phyloP scores from a whole-genome alignment of 2,888 invertebrate species.

The Iselma pallidipennis region DNA sequence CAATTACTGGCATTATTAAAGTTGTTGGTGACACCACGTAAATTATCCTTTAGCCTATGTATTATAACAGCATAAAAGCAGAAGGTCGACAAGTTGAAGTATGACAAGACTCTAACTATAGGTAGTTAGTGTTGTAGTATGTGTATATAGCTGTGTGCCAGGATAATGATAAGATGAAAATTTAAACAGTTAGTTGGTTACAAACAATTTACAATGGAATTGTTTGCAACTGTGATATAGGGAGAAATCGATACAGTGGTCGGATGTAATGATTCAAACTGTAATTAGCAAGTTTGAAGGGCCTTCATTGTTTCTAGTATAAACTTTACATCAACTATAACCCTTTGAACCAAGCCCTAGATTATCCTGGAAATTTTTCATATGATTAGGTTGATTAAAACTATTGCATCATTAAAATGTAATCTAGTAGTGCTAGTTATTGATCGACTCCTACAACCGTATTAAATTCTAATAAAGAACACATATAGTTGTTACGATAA shows the following conservation, averaged over 20 bases:
- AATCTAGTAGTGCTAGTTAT: too few relatives aligned
- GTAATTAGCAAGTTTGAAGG: background rate
- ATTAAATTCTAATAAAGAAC: background rate
- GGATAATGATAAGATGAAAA: background rate
- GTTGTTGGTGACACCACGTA: constrained; percentile 13
- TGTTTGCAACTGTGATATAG: background rate
- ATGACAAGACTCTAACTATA: background rate
- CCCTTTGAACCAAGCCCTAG: background rate
- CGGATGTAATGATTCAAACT: background rate
- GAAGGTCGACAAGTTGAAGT: background rate
- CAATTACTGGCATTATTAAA: constrained; percentile 23
- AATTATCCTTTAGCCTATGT: constrained; percentile 10
- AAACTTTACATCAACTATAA: background rate
- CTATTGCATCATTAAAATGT: too few relatives aligned
- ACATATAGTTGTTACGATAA: background rate
- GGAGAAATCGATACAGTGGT: background rate
- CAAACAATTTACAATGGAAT: background rate
- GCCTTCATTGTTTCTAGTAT: background rate
- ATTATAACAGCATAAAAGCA: background rate
- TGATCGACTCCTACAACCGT: background rate
- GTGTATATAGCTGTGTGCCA: background rate
- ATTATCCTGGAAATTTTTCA: too few relatives aligned
- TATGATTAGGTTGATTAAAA: too few relatives aligned
- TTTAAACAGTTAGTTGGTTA: background rate
- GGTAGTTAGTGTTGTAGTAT: too few relatives aligned